Evolutionary conservation across 1,140 invertebrate species (phyloP).

Genomic region (Drosophila novamexicana): DNA sequence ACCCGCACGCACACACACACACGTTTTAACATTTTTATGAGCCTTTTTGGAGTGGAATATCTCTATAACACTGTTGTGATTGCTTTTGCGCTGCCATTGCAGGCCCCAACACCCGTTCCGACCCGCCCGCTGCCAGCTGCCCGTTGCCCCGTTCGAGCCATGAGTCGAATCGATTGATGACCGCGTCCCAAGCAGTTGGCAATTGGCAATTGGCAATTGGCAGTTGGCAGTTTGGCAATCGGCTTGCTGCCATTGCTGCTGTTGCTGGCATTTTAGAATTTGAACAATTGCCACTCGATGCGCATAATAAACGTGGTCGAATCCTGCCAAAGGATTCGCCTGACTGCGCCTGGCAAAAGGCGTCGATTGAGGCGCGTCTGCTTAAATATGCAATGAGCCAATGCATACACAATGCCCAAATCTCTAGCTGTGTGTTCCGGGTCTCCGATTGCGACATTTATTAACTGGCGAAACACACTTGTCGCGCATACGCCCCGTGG

Average conservation of each 20-base stretch:
- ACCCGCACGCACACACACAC: neutral
- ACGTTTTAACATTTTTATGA: constrained; percentile 72
- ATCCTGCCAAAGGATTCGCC: constrained; percentile 35
- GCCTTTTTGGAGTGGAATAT: constrained; percentile 33
- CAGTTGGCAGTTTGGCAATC: constrained; percentile 8
- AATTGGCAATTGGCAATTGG: constrained; percentile 33
- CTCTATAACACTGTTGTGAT: constrained; percentile 55
- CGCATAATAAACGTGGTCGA: constrained; percentile 33
- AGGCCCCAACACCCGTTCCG: too few species aligned
- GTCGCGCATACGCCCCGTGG: constrained; percentile 50
- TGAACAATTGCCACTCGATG: constrained; percentile 64
- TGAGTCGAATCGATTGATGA: constrained; percentile 75
- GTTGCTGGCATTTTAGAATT: constrained; percentile 21
- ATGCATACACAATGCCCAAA: constrained; percentile 25
- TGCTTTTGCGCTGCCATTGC: constrained; percentile 37
- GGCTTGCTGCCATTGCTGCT: constrained; percentile 17
- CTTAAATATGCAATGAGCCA: constrained; percentile 54
- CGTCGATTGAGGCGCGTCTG: constrained; percentile 42
- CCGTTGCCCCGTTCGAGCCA: neutral
- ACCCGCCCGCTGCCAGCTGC: rapidly evolving
- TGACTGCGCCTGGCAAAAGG: constrained; percentile 13
- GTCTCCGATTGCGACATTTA: constrained; percentile 59
- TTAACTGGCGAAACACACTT: constrained; percentile 71
- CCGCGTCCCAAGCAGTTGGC: constrained; percentile 42
- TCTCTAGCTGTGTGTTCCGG: neutral